A percentile compares a stretch with the other conserved stretches of the same genome.
These are phyloP conservation scores for Caenorhabditis inopinata DNA, from an alignment of 1,140 invertebrate species.

Conservation along the genomic window DNA sequence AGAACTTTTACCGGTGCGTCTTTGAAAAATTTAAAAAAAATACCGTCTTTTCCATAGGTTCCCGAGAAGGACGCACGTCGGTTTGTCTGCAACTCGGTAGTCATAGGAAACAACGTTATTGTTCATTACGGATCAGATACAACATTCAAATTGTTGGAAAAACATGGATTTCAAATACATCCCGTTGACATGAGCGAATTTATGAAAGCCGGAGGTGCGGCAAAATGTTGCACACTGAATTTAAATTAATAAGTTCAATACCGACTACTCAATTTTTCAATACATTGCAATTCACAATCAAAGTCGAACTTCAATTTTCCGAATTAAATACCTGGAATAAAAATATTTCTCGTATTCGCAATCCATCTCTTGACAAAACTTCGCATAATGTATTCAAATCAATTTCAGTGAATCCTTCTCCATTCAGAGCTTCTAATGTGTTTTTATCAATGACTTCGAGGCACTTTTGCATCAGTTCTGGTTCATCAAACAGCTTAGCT, in stretches of 20 bases:
- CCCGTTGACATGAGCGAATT: constrained; percentile 65
- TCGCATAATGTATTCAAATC: constrained; percentile 79
- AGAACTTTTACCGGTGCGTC: constrained; percentile 1
- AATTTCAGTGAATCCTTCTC: constrained; percentile 82
- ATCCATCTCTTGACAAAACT: constrained; percentile 79
- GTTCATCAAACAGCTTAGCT: constrained; percentile 76
- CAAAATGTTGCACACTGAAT: constrained; percentile 61
- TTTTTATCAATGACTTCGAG: constrained; percentile 83
- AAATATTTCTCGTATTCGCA: constrained; percentile 79
- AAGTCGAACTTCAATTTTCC: too few relatives aligned
- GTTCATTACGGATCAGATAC: constrained; percentile 50
- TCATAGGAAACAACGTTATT: constrained; percentile 62
- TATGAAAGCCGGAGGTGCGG: constrained; percentile 61
- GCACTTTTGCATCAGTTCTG: constrained; percentile 77
- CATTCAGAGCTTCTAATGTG: constrained; percentile 78
- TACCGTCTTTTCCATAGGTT: constrained; percentile 39
- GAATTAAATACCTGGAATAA: constrained; percentile 74
- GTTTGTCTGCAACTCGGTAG: constrained; percentile 64
- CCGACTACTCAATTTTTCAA: too few relatives aligned
- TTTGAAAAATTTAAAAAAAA: constrained; percentile 69
- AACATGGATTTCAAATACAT: background rate
- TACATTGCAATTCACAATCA: too few relatives aligned
- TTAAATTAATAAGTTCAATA: too few relatives aligned
- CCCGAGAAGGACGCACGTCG: constrained; percentile 54
- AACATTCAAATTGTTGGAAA: constrained; percentile 18